Percentiles rank a stretch among this genome's conserved stretches.
Evolutionary conservation across 2,113 vertebrate genomes (phyloP).

Genomic region (Acrocephalus kingi): DNA sequence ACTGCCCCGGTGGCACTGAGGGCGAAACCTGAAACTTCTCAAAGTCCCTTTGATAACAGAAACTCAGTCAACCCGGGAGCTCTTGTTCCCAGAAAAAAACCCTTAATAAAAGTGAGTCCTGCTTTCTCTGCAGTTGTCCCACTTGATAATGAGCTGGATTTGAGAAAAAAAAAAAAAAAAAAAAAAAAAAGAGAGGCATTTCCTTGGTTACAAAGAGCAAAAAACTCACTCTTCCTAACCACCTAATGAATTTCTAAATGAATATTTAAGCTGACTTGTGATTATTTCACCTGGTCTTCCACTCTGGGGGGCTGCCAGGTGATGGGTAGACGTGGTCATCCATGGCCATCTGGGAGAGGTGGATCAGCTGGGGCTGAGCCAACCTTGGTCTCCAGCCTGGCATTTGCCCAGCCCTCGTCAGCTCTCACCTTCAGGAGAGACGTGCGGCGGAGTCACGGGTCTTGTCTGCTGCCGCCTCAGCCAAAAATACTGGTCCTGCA

Average conservation of each 20-base stretch:
- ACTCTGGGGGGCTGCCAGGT: neutral
- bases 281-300: neutral
- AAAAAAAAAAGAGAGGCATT: neutral
- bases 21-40: neutral
- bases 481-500: constrained; percentile 2
- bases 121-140: neutral
- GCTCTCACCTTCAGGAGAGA: constrained; percentile 40
- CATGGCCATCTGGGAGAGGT: neutral
- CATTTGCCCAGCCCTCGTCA: neutral
- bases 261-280: neutral
- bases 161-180: neutral
- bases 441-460: neutral
- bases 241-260: neutral
- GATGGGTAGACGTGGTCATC: neutral
- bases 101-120: neutral
- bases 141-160: neutral
- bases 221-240: neutral
- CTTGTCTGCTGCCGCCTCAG: neutral
- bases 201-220: neutral
- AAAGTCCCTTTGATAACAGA: neutral
- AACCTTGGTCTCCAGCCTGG: neutral
- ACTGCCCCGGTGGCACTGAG: neutral
- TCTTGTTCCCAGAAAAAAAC: neutral
- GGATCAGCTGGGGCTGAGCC: neutral
- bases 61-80: neutral